Conservation (phyloP, 2,113 vertebrate genomes). For the Oryctolagus cuniculus region DNA sequence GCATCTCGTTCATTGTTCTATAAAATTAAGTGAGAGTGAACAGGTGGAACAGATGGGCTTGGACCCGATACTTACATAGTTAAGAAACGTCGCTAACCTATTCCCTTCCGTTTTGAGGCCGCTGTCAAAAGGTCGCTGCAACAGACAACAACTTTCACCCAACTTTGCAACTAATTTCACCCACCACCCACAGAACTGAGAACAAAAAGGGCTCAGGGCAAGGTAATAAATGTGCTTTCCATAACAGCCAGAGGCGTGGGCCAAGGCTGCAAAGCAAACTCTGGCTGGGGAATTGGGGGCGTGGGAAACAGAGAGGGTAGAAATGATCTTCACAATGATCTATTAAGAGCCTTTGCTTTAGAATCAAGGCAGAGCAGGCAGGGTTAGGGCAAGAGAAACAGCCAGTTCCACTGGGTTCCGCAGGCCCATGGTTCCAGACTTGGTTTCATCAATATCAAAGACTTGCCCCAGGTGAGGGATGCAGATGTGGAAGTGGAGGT, state of each 20-base stretch:
- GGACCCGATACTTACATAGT: conserved; percentile 97
- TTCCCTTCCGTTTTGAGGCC: conserved; percentile 97
- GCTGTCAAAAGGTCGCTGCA: conserved; percentile 99
- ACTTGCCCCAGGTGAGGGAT: not conserved
- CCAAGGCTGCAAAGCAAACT: not conserved
- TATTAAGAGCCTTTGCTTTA: not conserved
- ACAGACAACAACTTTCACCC: conserved; percentile 95
- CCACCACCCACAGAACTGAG: not conserved
- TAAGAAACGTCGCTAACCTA: conserved; percentile 99
- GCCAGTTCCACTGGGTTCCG: not conserved
- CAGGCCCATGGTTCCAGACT: not conserved
- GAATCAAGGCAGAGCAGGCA: not conserved
- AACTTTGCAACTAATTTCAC: conserved; percentile 74
- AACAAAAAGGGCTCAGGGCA: not conserved
- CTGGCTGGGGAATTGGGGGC: not conserved
- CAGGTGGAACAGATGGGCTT: conserved; percentile 89
- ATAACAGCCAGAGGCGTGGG: not conserved
- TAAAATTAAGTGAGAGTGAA: conserved; percentile 95
- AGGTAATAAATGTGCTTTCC: not conserved
- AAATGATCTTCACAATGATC: conserved; percentile 6
- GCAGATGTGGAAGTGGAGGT: not conserved
- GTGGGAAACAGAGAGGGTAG: not conserved
- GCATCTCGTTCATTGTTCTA: conserved; percentile 99
- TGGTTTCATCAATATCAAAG: not conserved
- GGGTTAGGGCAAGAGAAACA: not conserved